Percentiles rank a stretch among this genome's conserved stretches.
Conservation (phyloP, 2,888 invertebrate species). For the Quadroppia sp. region DNA sequence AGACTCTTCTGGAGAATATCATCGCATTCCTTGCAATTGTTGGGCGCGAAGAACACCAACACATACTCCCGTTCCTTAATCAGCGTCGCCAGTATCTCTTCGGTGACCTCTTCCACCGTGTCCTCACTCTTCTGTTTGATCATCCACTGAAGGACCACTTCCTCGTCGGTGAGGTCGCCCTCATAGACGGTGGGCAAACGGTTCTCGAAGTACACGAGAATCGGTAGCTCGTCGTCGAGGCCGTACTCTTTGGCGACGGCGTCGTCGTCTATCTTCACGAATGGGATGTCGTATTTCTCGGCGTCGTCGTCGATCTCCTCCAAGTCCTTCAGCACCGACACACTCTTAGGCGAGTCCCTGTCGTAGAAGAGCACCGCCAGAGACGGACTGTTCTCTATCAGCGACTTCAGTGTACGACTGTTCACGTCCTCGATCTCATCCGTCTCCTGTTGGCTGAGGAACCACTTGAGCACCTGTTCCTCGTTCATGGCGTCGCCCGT, state of each 20-base stretch:
- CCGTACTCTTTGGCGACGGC: slow-evolving; percentile 81
- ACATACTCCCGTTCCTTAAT: slow-evolving; percentile 89
- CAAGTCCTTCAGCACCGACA: slow-evolving; percentile 47
- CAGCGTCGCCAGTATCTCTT: slow-evolving; percentile 76
- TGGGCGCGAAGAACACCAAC: slow-evolving; percentile 71
- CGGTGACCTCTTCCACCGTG: slow-evolving; percentile 89
- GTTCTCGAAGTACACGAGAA: slow-evolving; percentile 69
- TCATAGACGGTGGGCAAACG: slow-evolving; percentile 54
- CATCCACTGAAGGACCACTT: slow-evolving; percentile 79
- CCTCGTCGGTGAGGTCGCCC: slow-evolving; percentile 56
- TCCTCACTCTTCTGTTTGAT: slow-evolving; percentile 77
- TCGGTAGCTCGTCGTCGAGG: slow-evolving; percentile 68
- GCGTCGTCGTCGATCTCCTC: slow-evolving; percentile 49
- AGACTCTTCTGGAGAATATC: slow-evolving; percentile 71
- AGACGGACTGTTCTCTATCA: slow-evolving; percentile 83
- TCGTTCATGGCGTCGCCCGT: slow-evolving; percentile 71
- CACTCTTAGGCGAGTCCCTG: slow-evolving; percentile 51
- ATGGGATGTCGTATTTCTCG: slow-evolving; percentile 48
- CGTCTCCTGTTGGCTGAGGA: slow-evolving; percentile 82
- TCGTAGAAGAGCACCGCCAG: slow-evolving; percentile 75
- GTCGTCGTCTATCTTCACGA: slow-evolving; percentile 51
- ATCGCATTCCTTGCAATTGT: slow-evolving; percentile 75
- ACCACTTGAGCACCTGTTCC: slow-evolving; percentile 80
- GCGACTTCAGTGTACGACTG: slow-evolving; percentile 72
- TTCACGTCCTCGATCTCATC: slow-evolving; percentile 85